Evolutionary conservation across 2,888 invertebrate genomes (phyloP).

Genomic region (Drosophila longiperda): DNA sequence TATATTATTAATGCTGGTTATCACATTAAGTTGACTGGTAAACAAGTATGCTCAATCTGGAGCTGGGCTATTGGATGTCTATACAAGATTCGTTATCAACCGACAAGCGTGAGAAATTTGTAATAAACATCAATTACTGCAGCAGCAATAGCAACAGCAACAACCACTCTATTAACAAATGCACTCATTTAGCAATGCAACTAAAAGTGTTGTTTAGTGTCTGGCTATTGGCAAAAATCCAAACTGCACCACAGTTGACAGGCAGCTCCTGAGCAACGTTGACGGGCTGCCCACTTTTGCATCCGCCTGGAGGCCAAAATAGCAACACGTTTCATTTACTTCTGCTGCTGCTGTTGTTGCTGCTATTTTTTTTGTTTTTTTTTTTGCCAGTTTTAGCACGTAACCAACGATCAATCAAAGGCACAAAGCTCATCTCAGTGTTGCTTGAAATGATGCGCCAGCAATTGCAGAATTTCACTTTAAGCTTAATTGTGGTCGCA

Average conservation of each 20-base stretch:
- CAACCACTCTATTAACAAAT: conserved; percentile 68
- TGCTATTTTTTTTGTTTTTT: conserved; percentile 13
- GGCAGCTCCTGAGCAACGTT: conserved; percentile 72
- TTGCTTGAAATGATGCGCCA: conserved; percentile 68
- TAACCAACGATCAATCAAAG: conserved; percentile 78
- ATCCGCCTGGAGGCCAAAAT: conserved; percentile 65
- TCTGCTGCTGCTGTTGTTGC: conserved; percentile 17
- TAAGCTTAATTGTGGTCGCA: conserved; percentile 69
- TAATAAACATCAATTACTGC: conserved; percentile 57
- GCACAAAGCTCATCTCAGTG: conserved; percentile 57
- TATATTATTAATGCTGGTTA: conserved; percentile 15
- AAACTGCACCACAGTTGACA: conserved; percentile 58
- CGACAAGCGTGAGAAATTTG: conserved; percentile 73
- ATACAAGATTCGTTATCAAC: conserved; percentile 39
- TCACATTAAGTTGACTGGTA: conserved; percentile 13
- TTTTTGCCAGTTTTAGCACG: conserved; percentile 63
- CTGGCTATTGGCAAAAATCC: conserved; percentile 60
- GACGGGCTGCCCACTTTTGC: conserved; percentile 64
- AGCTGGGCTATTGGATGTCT: conserved; percentile 14
- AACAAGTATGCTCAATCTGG: conserved; percentile 10
- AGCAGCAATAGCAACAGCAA: conserved; percentile 32
- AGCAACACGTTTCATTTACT: conserved; percentile 37
- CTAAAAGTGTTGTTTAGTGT: conserved; percentile 79
- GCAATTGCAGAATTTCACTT: conserved; percentile 78
- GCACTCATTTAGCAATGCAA: conserved; percentile 77